Conservation (phyloP, 2,888 invertebrate species). For the Anoplius nigerrimus region DNA sequence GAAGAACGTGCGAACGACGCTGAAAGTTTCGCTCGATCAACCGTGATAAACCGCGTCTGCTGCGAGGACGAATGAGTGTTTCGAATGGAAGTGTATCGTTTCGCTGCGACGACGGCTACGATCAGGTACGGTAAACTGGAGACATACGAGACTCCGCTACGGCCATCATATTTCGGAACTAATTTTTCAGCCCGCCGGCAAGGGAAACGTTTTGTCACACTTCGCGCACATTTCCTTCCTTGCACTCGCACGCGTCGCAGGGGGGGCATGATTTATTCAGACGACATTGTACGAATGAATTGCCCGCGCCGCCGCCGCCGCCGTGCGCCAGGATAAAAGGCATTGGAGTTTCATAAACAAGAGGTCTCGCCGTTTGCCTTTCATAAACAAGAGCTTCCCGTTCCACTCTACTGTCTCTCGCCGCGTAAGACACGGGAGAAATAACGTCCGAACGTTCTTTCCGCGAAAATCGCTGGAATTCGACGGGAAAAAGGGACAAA, state of each 20-base stretch:
- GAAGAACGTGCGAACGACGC: too few species aligned
- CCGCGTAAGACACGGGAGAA: constrained; percentile 24
- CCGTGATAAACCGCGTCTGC: too few species aligned
- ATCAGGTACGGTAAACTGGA: constrained; percentile 5
- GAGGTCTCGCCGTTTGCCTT: neutral
- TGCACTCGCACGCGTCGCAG: neutral
- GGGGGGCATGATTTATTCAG: constrained; percentile 50
- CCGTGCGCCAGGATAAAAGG: constrained; percentile 25
- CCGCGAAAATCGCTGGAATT: too few species aligned
- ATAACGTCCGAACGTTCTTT: neutral
- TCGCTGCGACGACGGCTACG: too few species aligned
- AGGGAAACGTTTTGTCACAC: constrained; percentile 25
- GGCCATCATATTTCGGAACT: constrained; percentile 39
- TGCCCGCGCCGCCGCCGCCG: constrained; percentile 22
- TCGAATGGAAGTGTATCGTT: too few species aligned
- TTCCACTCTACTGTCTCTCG: too few species aligned
- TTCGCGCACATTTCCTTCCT: constrained; percentile 31
- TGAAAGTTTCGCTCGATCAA: too few species aligned
- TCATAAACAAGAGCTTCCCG: too few species aligned
- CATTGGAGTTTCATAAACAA: constrained; percentile 51
- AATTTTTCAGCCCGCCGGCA: constrained; percentile 48
- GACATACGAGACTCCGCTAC: constrained; percentile 16
- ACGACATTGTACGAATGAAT: constrained; percentile 32
- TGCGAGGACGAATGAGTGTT: too few species aligned
- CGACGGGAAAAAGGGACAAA: too few species aligned